These are phyloP conservation scores for Babylonia areolata DNA, from an alignment of 1,140 invertebrate genomes.

Conservation along the genomic window DNA sequence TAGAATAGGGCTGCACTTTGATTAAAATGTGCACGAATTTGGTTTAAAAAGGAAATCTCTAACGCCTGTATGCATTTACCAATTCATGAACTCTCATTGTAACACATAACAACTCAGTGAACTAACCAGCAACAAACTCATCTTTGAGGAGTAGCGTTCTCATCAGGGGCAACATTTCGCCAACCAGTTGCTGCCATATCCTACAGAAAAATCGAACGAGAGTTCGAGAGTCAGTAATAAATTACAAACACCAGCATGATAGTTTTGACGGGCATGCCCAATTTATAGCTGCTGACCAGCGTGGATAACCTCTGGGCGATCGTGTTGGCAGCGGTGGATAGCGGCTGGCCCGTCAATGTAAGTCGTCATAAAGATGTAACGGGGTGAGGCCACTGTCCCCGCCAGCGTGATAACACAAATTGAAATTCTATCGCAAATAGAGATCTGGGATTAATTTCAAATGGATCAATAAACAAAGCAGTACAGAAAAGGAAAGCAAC, in stretches of 20 bases:
- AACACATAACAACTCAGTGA: too few species aligned
- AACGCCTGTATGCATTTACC: too few species aligned
- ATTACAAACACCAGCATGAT: neutral
- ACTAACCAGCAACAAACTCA: too few species aligned
- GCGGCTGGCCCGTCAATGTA: neutral
- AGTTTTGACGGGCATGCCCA: conserved; percentile 6
- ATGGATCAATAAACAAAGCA: neutral
- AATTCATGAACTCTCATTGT: too few species aligned
- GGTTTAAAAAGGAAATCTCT: too few species aligned
- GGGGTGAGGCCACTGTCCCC: neutral
- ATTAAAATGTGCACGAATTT: too few species aligned
- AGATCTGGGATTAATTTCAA: neutral
- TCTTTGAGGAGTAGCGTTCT: too few species aligned
- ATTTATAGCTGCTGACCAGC: neutral
- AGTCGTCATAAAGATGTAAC: neutral
- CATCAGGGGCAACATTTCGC: neutral
- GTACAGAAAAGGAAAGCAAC: neutral
- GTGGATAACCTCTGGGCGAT: neutral
- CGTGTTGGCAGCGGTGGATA: neutral
- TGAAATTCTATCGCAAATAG: conserved; percentile 22
- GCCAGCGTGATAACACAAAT: conserved; percentile 20
- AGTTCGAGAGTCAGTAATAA: neutral
- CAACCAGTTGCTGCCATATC: too few species aligned
- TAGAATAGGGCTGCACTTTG: too few species aligned
- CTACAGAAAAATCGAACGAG: neutral